Percentiles rank a stretch among this genome's conserved stretches.
Evolutionary conservation across 2,113 vertebrate species (phyloP).

Genomic region (pig (Sus scrofa)): DNA sequence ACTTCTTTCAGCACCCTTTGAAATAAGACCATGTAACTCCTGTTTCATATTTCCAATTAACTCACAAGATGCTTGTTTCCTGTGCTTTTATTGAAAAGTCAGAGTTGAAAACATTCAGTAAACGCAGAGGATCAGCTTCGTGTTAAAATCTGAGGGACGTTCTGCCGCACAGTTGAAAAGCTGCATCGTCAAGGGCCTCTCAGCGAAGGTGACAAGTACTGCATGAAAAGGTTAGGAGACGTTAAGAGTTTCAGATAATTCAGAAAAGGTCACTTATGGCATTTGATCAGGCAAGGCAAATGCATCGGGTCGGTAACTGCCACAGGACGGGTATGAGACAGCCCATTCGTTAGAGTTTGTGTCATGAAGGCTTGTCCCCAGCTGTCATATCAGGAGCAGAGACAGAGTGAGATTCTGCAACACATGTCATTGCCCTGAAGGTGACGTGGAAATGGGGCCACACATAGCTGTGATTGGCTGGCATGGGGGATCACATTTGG

Average conservation of each 20-base stretch:
- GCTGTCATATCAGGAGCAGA: accelerated
- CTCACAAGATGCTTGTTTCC: not conserved
- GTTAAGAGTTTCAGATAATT: not conserved
- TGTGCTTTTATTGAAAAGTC: too few species aligned
- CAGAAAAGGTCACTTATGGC: not conserved
- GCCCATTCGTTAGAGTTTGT: not conserved
- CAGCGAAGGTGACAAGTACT: not conserved
- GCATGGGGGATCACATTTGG: accelerated
- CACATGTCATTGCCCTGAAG: accelerated
- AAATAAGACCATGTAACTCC: accelerated
- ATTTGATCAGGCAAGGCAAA: not conserved
- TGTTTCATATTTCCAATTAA: too few species aligned
- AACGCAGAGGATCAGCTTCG: accelerated
- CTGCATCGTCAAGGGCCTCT: accelerated
- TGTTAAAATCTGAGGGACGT: not conserved
- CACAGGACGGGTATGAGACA: not conserved
- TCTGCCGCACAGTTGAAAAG: not conserved
- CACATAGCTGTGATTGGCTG: accelerated
- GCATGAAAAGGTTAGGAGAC: not conserved
- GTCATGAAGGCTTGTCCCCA: not conserved
- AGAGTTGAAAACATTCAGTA: accelerated
- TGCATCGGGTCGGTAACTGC: accelerated
- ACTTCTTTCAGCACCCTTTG: not conserved
- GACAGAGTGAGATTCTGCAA: not conserved
- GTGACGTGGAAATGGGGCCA: accelerated